Percentiles rank a stretch among this genome's conserved stretches.
Conservation (phyloP, 2,797 vertebrate genomes). For the Phalloptychus januarius region DNA sequence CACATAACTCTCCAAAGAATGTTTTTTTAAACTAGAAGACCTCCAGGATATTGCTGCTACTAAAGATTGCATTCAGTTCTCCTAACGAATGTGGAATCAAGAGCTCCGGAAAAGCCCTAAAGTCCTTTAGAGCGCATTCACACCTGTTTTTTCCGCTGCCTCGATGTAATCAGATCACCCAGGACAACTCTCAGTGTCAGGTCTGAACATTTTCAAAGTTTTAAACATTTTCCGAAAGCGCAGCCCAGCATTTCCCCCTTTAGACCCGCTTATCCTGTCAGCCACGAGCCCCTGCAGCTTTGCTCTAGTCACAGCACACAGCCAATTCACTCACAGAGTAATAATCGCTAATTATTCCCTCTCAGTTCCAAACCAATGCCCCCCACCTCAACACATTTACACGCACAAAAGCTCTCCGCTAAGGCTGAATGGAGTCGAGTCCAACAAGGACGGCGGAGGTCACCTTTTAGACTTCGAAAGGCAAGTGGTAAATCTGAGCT, state of each 20-base stretch:
- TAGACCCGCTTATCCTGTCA: conserved; percentile 63
- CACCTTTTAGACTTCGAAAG: conserved; percentile 1
- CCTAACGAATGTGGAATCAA: neutral
- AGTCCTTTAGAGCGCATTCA: neutral
- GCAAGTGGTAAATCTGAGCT: conserved; percentile 4
- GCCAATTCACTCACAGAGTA: conserved; percentile 60
- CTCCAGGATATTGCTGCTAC: neutral
- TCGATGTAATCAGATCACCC: neutral
- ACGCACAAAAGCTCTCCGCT: conserved; percentile 9
- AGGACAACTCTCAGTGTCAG: neutral
- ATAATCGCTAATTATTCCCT: conserved; percentile 69
- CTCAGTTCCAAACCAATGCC: conserved; percentile 34
- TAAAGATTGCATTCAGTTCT: neutral
- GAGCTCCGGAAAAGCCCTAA: neutral
- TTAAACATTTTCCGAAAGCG: conserved; percentile 27
- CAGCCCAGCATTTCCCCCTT: conserved; percentile 38
- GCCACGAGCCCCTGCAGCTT: conserved; percentile 50
- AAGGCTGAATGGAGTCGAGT: conserved; percentile 38
- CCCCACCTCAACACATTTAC: conserved; percentile 5
- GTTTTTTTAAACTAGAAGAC: neutral
- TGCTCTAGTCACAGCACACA: conserved; percentile 53
- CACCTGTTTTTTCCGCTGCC: neutral
- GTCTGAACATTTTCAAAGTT: neutral
- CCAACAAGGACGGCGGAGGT: conserved; percentile 24
- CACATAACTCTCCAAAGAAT: neutral